Percentiles rank a stretch among this genome's conserved stretches.
Evolutionary conservation across 2,797 vertebrate genomes (phyloP).

Genomic region (Melanotaenia boesemani): DNA sequence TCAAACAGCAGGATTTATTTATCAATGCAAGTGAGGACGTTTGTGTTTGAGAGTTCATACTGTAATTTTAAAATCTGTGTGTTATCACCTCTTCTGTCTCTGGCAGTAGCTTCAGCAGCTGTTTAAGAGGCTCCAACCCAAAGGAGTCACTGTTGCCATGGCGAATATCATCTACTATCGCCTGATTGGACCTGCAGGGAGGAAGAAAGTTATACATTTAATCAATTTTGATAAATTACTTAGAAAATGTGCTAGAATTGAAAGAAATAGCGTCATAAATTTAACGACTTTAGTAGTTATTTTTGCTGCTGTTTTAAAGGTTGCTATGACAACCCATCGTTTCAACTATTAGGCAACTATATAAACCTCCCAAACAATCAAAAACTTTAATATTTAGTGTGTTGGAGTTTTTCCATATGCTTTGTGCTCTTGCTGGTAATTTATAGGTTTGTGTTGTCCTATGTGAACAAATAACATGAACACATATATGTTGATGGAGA

Average conservation of each 20-base stretch:
- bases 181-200: slow-evolving; percentile 84
- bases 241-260: not conserved
- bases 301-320: no score
- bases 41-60: not conserved
- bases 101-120: slow-evolving; percentile 92
- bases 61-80: not conserved
- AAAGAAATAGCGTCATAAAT: not conserved
- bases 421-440: no score
- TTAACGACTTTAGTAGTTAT: not conserved
- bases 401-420: no score
- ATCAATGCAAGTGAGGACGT: no score
- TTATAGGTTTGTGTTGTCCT: no score
- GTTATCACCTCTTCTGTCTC: slow-evolving; percentile 89
- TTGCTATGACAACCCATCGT: no score
- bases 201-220: not conserved
- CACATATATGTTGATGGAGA: no score
- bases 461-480: no score
- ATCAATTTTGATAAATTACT: not conserved
- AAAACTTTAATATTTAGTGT: no score
- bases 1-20: not conserved
- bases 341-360: no score
- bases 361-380: no score
- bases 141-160: slow-evolving; percentile 86
- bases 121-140: slow-evolving; percentile 87
- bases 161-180: slow-evolving; percentile 88